Evolutionary conservation across 2,888 invertebrate genomes (phyloP), one percentile per base, ranked within the genome.

Genomic region (Acronicta psi): DNA sequence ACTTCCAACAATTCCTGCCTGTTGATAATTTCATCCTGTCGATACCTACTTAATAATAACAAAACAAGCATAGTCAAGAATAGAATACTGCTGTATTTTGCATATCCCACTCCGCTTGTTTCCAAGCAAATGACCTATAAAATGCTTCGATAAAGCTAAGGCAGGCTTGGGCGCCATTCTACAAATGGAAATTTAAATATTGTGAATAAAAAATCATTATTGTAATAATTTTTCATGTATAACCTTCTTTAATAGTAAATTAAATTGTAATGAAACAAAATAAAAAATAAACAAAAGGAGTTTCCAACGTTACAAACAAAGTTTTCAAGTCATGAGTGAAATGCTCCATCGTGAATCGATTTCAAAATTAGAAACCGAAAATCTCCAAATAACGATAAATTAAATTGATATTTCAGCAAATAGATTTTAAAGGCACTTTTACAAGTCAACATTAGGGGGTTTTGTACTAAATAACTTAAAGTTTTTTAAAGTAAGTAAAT

Each of bases 41-140:
- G 59, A 68, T 69, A 50, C 18, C 63, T 74, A 58, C 62, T 65
- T 58, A 83, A 86, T 86, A 84, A 82, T 74, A 82, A 78, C 77
- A 75, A 82, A 81, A 78, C 59, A 69, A 70, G 59, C 79, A 76
- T 80, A 75, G 79, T 74, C 64, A 45, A 53, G 56, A 74, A 75
- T 61, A 77, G 78, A 73, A 79, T 77, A 83, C 77, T 76, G 80
- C 74, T 82, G 58, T 81, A 86, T 88, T 87, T 11, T 87, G 84
- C 87, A 88, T 89, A 88, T 86, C 84, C 82, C 77, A 73, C 80
- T 80, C 59, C 77, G 77, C 74, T 77, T 81, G 80, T 82, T 81
- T 77, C 68, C 60, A 71, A 78, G 77, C 63, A 78, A 86, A 85
- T 83, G 82, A 81, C 70, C 84, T 81, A 87, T 85, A 87, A 87